Conservation (phyloP, 2,797 vertebrate species). For the Xerus rutilus region DNA sequence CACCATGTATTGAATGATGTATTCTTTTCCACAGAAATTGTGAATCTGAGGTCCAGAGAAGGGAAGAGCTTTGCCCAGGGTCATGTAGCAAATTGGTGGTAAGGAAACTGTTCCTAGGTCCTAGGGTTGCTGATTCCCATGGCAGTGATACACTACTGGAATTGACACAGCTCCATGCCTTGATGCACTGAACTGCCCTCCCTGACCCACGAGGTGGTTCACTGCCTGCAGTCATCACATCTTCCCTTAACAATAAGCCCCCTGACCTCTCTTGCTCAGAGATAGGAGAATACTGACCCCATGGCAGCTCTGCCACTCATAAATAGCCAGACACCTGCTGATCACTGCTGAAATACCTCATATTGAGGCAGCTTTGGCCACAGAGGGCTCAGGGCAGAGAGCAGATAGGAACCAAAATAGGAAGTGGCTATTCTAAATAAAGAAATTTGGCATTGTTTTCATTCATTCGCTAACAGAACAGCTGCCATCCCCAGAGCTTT, state of each 20-base stretch:
- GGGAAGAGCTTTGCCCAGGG: not conserved
- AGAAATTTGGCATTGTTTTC: conserved; percentile 64
- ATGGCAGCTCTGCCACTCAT: not conserved
- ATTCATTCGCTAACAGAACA: conserved; percentile 41
- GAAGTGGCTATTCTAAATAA: conserved; percentile 63
- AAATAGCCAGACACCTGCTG: conserved; percentile 37
- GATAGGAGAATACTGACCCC: not conserved
- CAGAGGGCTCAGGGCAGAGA: not conserved
- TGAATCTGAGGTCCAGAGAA: not conserved
- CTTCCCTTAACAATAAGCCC: conserved; percentile 18
- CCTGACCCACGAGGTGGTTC: not conserved
- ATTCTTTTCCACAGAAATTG: not conserved
- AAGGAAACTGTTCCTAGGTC: not conserved
- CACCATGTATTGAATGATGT: not conserved
- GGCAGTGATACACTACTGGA: not conserved
- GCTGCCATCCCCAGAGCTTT: conserved; percentile 45
- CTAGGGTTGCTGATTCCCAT: not conserved
- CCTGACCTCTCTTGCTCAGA: not conserved
- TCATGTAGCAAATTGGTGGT: not conserved
- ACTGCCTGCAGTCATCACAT: not conserved
- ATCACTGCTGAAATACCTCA: conserved; percentile 23
- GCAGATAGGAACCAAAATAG: conserved; percentile 47
- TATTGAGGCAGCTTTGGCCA: not conserved
- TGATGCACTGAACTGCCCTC: not conserved
- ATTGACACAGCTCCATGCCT: not conserved